phyloP scores from a whole-genome alignment of 2,797 vertebrate species.

The Thamnophis elegans region DNA sequence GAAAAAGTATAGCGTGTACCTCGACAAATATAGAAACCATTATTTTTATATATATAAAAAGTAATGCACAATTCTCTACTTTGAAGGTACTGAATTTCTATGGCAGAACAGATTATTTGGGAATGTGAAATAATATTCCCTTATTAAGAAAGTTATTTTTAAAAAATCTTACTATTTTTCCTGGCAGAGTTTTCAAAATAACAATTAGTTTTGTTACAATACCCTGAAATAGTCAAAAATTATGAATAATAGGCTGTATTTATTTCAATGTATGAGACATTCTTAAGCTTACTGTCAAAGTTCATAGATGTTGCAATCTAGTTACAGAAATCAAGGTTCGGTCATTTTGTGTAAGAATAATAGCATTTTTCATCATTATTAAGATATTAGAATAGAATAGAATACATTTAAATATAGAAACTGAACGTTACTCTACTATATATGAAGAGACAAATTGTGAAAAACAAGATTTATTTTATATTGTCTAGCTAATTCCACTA shows the following conservation, averaged over 20 bases:
- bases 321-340: conserved; percentile 3
- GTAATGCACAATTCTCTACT: neutral
- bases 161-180: conserved; percentile 33
- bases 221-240: conserved; percentile 18
- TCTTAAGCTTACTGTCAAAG: neutral
- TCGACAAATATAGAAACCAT: neutral
- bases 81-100: neutral
- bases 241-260: conserved; percentile 28
- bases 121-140: neutral
- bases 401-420: conserved; percentile 2
- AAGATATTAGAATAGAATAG: neutral
- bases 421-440: neutral
- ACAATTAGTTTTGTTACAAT: conserved; percentile 33
- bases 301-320: conserved; percentile 18
- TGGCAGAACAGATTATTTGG: neutral
- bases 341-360: neutral
- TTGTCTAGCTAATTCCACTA: conserved; percentile 16
- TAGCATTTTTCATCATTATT: conserved; percentile 22
- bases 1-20: neutral
- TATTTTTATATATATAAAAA: neutral
- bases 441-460: neutral
- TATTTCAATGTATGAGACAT: conserved; percentile 26
- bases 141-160: conserved; percentile 13
- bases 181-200: conserved; percentile 35
- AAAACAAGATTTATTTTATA: neutral